Evolutionary conservation across 2,113 vertebrate species (phyloP).

Genomic region (Stercorarius parasiticus): DNA sequence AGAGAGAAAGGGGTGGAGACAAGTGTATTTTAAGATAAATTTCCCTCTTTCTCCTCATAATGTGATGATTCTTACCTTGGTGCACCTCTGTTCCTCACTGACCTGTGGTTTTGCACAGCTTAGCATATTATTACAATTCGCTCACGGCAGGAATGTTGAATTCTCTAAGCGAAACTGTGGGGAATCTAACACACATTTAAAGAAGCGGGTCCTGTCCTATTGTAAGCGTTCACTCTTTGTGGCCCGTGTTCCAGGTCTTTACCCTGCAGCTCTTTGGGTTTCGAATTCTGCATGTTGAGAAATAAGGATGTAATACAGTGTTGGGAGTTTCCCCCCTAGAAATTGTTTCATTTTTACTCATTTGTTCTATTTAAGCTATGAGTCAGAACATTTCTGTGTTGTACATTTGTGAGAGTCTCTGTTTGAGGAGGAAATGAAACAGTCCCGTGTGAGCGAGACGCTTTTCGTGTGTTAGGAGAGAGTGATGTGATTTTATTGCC

Average conservation of each 20-base stretch:
- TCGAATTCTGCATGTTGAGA: background rate
- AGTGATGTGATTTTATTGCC: constrained; percentile 20
- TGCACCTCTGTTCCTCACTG: background rate
- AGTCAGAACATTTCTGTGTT: background rate
- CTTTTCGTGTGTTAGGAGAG: background rate
- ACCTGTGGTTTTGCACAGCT: constrained; percentile 3
- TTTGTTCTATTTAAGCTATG: background rate
- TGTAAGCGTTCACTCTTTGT: background rate
- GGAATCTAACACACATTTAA: background rate
- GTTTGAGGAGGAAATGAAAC: background rate
- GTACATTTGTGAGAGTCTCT: background rate
- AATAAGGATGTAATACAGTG: background rate
- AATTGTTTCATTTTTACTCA: background rate
- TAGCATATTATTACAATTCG: background rate
- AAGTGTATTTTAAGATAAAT: background rate
- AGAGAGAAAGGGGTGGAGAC: background rate
- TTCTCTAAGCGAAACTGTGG: background rate
- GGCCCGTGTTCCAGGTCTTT: background rate
- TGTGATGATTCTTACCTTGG: background rate
- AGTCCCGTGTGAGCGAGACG: background rate
- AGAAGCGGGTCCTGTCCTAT: background rate
- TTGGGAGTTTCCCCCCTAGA: background rate
- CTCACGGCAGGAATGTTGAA: constrained; percentile 21
- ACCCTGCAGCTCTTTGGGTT: background rate
- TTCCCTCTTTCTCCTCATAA: background rate